Percentiles rank a stretch among this genome's conserved stretches.
These are phyloP conservation scores for Tetraodon nigroviridis DNA, from an alignment of 2,113 vertebrate genomes.

Conservation along the genomic window DNA sequence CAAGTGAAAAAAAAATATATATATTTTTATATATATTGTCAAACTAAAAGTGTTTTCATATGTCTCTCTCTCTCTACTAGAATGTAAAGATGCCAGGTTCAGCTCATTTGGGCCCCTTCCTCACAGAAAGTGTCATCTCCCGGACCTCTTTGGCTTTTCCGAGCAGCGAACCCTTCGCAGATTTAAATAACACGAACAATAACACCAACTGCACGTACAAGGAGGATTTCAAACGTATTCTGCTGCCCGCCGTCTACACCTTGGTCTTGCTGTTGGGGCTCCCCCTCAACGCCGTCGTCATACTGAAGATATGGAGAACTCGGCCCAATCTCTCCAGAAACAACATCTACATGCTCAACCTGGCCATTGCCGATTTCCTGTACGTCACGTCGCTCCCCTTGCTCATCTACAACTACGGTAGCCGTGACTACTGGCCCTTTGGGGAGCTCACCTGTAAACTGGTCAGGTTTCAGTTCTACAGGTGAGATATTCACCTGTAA, in stretches of 20 bases:
- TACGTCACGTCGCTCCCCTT: slow-evolving; percentile 92
- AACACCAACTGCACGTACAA: slow-evolving; percentile 79
- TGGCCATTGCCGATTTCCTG: slow-evolving; percentile 87
- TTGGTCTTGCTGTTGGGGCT: slow-evolving; percentile 82
- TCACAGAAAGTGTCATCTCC: slow-evolving; percentile 18
- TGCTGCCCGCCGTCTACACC: slow-evolving; percentile 85
- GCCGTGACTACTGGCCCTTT: slow-evolving; percentile 93
- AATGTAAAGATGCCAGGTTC: slow-evolving; percentile 57
- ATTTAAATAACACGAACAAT: not conserved
- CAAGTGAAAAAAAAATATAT: not conserved
- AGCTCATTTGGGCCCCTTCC: slow-evolving; percentile 11
- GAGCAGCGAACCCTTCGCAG: slow-evolving; percentile 6
- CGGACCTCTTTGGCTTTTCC: slow-evolving; percentile 15
- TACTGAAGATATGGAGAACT: slow-evolving; percentile 82
- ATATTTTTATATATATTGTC: too few species aligned
- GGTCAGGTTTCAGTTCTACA: slow-evolving; percentile 93
- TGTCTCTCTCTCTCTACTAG: slow-evolving; percentile 42
- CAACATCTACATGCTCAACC: slow-evolving; percentile 90
- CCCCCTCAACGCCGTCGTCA: slow-evolving; percentile 83
- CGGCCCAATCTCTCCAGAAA: slow-evolving; percentile 76
- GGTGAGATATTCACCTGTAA: slow-evolving; percentile 34
- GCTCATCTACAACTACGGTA: slow-evolving; percentile 94
- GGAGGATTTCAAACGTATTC: slow-evolving; percentile 87
- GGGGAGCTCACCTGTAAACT: slow-evolving; percentile 87
- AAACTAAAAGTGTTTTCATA: not conserved